A percentile compares a stretch with the other conserved stretches of the same genome.
Evolutionary conservation across 1,140 invertebrate species (phyloP).

Genomic region (Bombus sylvicola): DNA sequence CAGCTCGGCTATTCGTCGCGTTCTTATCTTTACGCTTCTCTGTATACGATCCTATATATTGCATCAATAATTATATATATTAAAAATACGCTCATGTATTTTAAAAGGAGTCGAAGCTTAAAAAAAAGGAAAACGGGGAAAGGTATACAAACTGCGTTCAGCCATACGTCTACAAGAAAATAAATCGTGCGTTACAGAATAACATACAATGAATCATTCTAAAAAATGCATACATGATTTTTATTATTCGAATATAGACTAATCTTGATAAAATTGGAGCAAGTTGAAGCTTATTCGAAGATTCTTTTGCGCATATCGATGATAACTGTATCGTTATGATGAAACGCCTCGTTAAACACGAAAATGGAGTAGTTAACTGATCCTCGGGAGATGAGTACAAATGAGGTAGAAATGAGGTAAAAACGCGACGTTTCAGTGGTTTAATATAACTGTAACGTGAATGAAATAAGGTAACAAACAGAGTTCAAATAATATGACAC

Average conservation of each 20-base stretch:
- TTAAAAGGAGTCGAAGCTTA: neutral
- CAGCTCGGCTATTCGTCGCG: neutral
- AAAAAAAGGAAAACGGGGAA: no score
- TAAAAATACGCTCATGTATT: neutral
- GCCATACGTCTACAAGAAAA: neutral
- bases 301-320: neutral
- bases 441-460: slow-evolving; percentile 16
- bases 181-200: neutral
- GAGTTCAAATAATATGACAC: slow-evolving; percentile 52
- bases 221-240: neutral
- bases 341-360: neutral
- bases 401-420: slow-evolving; percentile 1
- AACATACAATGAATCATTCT: neutral
- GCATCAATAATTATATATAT: neutral
- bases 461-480: neutral
- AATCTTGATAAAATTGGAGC: neutral
- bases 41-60: neutral
- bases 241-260: neutral
- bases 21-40: neutral
- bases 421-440: neutral
- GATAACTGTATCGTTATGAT: neutral
- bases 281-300: neutral
- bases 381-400: neutral
- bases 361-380: neutral
- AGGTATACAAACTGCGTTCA: no score